Percentiles rank a stretch among this genome's conserved stretches.
Conservation (phyloP, 2,888 invertebrate species). For the Agriotes lineatus region DNA sequence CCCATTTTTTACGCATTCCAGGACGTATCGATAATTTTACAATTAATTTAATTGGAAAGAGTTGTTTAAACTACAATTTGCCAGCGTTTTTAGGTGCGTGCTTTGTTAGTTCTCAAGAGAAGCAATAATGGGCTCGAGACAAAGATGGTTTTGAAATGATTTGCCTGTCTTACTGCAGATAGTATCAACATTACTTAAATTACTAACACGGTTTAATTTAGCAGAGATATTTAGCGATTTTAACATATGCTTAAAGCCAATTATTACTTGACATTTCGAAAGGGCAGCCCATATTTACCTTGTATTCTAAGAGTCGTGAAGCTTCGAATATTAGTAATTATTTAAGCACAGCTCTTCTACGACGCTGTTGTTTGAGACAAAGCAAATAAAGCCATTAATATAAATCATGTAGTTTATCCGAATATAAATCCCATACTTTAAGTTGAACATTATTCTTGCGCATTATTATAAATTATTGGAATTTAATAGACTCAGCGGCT, state of each 20-base stretch:
- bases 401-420: conserved; percentile 18
- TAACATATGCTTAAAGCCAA: no score
- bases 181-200: no score
- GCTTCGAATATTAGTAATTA: neutral
- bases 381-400: conserved; percentile 18
- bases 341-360: conserved; percentile 1
- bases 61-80: conserved; percentile 12
- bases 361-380: neutral
- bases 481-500: conserved; percentile 16
- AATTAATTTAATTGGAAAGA: conserved; percentile 16
- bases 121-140: no score
- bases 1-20: neutral
- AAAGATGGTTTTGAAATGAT: no score
- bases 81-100: neutral
- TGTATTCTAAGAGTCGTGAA: neutral
- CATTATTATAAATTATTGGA: conserved; percentile 24
- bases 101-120: no score
- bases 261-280: no score
- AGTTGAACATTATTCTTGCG: conserved; percentile 2
- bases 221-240: no score
- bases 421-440: conserved; percentile 19
- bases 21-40: conserved; percentile 8
- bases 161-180: no score
- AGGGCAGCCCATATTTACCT: neutral
- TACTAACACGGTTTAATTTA: no score